A percentile compares a stretch with the other conserved stretches of the same genome.
These are phyloP conservation scores for Fragum fragum DNA, from an alignment of 2,888 invertebrate species.

Conservation along the genomic window DNA sequence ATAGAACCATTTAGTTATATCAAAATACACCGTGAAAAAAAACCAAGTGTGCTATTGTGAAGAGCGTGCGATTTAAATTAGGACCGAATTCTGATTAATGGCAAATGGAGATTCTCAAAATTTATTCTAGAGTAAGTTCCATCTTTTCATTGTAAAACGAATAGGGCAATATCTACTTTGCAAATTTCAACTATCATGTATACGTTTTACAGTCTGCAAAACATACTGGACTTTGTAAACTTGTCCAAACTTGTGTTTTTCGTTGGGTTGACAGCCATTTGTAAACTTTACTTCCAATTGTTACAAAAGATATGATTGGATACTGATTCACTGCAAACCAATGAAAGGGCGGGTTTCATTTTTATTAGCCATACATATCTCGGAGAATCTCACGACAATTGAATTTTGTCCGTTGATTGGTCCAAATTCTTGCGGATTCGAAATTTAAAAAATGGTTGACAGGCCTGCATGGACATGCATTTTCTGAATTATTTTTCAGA, in stretches of 20 bases:
- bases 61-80: too few relatives aligned
- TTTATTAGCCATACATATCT: conserved; percentile 27
- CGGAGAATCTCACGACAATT: conserved; percentile 58
- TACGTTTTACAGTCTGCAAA: too few relatives aligned
- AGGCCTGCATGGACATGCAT: conserved; percentile 69
- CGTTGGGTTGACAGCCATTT: conserved; percentile 60
- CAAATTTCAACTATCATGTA: too few relatives aligned
- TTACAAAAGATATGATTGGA: conserved; percentile 61
- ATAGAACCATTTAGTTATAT: background rate
- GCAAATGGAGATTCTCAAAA: too few relatives aligned
- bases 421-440: conserved; percentile 60
- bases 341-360: conserved; percentile 52
- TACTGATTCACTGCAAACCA: conserved; percentile 32
- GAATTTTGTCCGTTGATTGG: conserved; percentile 69
- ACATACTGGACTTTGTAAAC: conserved; percentile 20
- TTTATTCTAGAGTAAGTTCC: too few relatives aligned
- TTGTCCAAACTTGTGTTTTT: conserved; percentile 56
- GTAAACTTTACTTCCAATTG: conserved; percentile 53
- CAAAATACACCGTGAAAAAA: conserved; percentile 40
- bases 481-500: conserved; percentile 21
- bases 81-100: too few relatives aligned
- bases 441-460: conserved; percentile 78
- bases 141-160: too few relatives aligned
- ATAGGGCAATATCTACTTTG: too few relatives aligned
- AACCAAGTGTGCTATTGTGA: too few relatives aligned